These are phyloP conservation scores for Caligus rogercresseyi DNA, from an alignment of 1,140 invertebrate genomes.

Conservation along the genomic window DNA sequence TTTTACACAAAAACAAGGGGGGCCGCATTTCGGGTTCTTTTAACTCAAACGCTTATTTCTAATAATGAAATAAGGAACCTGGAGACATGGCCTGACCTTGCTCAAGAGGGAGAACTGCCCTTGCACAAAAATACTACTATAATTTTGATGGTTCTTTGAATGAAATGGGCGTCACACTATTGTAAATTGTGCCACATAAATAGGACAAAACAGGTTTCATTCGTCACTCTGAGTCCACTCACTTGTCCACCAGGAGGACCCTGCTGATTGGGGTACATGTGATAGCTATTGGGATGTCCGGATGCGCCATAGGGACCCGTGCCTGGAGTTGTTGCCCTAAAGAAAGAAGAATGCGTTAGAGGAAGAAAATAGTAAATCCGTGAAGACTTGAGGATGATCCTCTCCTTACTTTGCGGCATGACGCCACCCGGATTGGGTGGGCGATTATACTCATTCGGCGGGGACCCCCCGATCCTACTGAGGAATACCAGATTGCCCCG, in stretches of 20 bases:
- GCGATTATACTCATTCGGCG: constrained; percentile 20
- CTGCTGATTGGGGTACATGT: constrained; percentile 20
- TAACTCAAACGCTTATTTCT: too few species aligned
- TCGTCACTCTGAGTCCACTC: constrained; percentile 8
- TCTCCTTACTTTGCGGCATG: constrained; percentile 6
- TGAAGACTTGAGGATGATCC: constrained; percentile 8
- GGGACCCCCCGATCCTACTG: not conserved
- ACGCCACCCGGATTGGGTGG: constrained; percentile 20
- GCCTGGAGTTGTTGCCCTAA: not conserved
- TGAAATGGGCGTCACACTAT: too few species aligned
- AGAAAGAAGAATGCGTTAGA: not conserved
- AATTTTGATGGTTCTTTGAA: too few species aligned
- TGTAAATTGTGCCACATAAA: too few species aligned
- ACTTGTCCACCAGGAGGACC: constrained; percentile 18
- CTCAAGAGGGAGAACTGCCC: too few species aligned
- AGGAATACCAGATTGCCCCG: not conserved
- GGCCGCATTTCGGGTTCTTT: too few species aligned
- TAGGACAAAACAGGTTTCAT: too few species aligned
- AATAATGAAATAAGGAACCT: too few species aligned
- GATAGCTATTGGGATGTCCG: constrained; percentile 22
- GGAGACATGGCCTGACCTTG: too few species aligned
- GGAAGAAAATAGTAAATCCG: too few species aligned
- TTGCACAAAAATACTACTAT: too few species aligned
- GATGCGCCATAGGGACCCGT: constrained; percentile 19
- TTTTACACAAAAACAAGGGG: too few species aligned